These are phyloP conservation scores for Copsychus sechellarum DNA, from an alignment of 2,113 vertebrate species.

Conservation along the genomic window DNA sequence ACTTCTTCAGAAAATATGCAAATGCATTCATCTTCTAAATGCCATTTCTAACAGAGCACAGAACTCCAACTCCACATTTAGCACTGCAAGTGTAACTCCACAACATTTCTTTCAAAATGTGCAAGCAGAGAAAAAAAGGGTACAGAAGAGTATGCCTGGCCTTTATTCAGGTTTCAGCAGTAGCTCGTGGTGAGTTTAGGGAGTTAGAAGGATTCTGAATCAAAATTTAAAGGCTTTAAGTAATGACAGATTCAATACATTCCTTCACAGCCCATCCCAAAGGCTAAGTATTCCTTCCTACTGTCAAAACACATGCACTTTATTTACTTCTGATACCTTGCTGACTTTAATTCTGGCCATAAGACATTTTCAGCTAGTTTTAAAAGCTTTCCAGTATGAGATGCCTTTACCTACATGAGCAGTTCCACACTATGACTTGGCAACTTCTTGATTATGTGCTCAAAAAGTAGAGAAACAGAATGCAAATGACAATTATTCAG, in stretches of 20 bases:
- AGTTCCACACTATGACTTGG: background rate
- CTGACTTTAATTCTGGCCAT: background rate
- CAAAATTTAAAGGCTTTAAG: background rate
- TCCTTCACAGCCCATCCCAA: background rate
- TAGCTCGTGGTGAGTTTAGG: background rate
- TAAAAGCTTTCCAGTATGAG: background rate
- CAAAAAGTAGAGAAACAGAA: background rate
- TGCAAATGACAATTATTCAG: background rate
- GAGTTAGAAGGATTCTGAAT: background rate
- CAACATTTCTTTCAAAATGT: constrained; percentile 29
- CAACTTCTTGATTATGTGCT: background rate
- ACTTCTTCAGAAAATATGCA: constrained; percentile 57
- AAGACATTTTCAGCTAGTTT: background rate
- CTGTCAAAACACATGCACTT: background rate
- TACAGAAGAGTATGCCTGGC: constrained; percentile 12
- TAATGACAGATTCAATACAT: background rate
- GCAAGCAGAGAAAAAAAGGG: constrained; percentile 11
- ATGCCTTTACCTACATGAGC: background rate
- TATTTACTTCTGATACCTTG: background rate
- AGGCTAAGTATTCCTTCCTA: background rate
- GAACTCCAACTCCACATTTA: constrained; percentile 52
- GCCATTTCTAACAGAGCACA: constrained; percentile 32
- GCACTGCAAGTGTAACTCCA: constrained; percentile 48
- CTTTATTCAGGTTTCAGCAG: constrained; percentile 19
- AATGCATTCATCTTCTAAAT: constrained; percentile 51